Percentiles rank a stretch among this genome's conserved stretches.
Evolutionary conservation across 1,140 invertebrate genomes (phyloP).

Genomic region (Drosophila aff.): DNA sequence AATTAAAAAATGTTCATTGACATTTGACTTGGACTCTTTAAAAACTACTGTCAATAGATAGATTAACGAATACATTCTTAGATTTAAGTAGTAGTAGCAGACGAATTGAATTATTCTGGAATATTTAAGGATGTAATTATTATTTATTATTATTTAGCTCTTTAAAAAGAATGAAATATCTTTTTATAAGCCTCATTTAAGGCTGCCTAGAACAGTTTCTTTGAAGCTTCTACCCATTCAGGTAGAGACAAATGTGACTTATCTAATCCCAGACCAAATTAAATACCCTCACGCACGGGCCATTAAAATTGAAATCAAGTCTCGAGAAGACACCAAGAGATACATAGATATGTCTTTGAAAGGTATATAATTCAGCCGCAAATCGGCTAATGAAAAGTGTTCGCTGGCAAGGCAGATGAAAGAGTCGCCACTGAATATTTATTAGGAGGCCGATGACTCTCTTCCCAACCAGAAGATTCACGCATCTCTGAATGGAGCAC

Average conservation of each 20-base stretch:
- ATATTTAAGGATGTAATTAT: too few species aligned
- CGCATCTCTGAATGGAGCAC: constrained; percentile 29
- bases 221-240: constrained; percentile 6
- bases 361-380: constrained; percentile 16
- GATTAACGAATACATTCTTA: too few species aligned
- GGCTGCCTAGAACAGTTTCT: background rate
- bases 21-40: background rate
- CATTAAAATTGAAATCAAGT: constrained; percentile 77
- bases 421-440: constrained; percentile 61
- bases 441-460: constrained; percentile 40
- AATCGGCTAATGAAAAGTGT: constrained; percentile 45
- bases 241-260: constrained; percentile 29
- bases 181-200: background rate
- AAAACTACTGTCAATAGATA: background rate
- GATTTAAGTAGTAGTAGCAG: background rate
- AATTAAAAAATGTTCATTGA: background rate
- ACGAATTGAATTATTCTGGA: background rate
- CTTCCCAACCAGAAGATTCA: constrained; percentile 26
- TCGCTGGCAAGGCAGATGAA: constrained; percentile 3
- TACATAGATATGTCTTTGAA: background rate
- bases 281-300: constrained; percentile 65
- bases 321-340: constrained; percentile 10
- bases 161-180: background rate
- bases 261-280: constrained; percentile 66
- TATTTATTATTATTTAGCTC: too few species aligned